Base-by-base conservation (phyloP, 1,140 invertebrate species). In the Brachionus rubens region DNA sequence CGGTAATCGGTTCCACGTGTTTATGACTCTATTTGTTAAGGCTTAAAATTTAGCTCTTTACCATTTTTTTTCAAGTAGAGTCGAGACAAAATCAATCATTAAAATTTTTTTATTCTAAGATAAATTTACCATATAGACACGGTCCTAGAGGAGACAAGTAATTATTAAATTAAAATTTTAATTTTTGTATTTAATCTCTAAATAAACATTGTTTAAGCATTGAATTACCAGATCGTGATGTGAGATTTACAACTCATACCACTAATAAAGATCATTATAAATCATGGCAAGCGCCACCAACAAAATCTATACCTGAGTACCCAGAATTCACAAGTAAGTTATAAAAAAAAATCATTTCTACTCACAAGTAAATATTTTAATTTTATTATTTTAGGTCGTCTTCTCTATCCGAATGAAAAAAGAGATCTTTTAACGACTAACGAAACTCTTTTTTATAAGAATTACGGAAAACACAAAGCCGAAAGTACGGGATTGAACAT, bases 251-350 rank as follows among this genome's bases (percentile, higher is more conserved):
- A 33, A 26, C 68, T 16, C 46, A 50, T 40, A 72, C 68, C 3
- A 72, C 68, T 0, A 72, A 72, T 19, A 72, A 72, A 48, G 68
- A 72, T 19, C 68, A 72, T 40, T 72, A 50, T 24, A 48, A 54
- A 36, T 36, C 46, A 21, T 72, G 68, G 68, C 43, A 36, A 0
- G 10, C n/a, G 3, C 24, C 26, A 12, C 28, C 68, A 19, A 46
- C 46, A 7, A 48, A 50, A 14, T 9, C 46, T 21, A 36, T 72
- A 19, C 46, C 68, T 14, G 68, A 72, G 24, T 72, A 72, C 10
- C 68, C 68, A 50, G 68, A 50, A 30, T 72, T 72, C 9, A 54
- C 68, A 36, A 65, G 59, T 65, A 43, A 59, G 4, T 9, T 36
- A 2, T 59, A 14, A 59, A 14, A 28, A 59, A 59, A 21, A 54